phyloP scores from a whole-genome alignment of 2,797 vertebrate genomes.

The Vultur gryphus region DNA sequence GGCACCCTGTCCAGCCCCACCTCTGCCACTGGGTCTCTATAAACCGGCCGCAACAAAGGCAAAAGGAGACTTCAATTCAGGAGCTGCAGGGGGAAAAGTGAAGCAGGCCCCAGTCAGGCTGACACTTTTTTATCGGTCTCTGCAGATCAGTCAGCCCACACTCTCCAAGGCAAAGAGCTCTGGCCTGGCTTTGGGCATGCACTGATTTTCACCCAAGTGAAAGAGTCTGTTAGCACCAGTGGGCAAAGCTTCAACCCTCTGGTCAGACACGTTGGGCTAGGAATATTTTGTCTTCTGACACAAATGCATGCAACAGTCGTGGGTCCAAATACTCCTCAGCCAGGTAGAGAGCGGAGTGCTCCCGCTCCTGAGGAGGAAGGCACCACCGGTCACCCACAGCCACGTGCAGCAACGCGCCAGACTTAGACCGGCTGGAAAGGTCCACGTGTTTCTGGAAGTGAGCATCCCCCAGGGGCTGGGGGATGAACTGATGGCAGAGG shows the following conservation, averaged over 20 bases:
- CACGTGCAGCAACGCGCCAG: neutral
- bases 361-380: too few species aligned
- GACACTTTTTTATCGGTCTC: rapidly evolving
- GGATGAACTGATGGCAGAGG: neutral
- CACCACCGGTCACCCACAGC: rapidly evolving
- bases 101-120: neutral
- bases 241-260: neutral
- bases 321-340: neutral
- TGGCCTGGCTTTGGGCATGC: neutral
- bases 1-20: neutral
- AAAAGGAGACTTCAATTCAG: too few species aligned
- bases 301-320: neutral
- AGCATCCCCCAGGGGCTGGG: neutral
- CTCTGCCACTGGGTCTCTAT: too few species aligned
- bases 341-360: neutral
- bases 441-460: neutral
- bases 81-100: too few species aligned
- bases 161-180: neutral
- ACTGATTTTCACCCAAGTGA: neutral
- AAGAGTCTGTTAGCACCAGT: too few species aligned
- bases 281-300: neutral
- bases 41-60: neutral
- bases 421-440: rapidly evolving
- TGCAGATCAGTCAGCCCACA: neutral
- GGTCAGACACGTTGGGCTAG: rapidly evolving